Conservation (phyloP, 2,797 vertebrate genomes). For the Eospalax fontanierii region DNA sequence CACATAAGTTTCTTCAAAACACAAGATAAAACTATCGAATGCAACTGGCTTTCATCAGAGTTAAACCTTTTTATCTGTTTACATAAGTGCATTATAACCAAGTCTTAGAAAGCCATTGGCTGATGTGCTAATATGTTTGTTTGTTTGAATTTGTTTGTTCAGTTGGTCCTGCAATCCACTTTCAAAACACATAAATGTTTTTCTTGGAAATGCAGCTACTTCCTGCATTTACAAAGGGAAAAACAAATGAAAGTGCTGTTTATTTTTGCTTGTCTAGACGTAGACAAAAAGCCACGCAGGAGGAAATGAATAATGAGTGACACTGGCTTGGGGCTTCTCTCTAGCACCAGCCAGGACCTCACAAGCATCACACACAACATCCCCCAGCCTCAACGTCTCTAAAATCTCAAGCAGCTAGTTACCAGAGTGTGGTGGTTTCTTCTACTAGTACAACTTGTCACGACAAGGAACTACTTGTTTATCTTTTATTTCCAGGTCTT, state of each 20-base stretch:
- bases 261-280: conserved; percentile 64
- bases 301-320: not conserved
- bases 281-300: not conserved
- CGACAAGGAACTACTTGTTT: not conserved
- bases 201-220: conserved; percentile 72
- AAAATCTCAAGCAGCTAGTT: not conserved
- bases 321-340: not conserved
- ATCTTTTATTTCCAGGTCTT: conserved; percentile 13
- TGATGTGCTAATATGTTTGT: not conserved
- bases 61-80: not conserved
- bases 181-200: conserved; percentile 78
- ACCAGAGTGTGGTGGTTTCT: not conserved
- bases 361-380: not conserved
- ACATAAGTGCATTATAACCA: not conserved
- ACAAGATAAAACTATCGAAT: not conserved
- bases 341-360: not conserved
- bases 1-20: not conserved
- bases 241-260: conserved; percentile 67
- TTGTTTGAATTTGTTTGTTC: conserved; percentile 62
- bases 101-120: not conserved
- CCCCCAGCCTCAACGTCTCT: not conserved
- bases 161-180: conserved; percentile 66
- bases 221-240: conserved; percentile 73
- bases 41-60: not conserved
- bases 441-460: not conserved